These are phyloP conservation scores for Drosophila paucipuncta DNA, from an alignment of 2,888 invertebrate species.

Conservation along the genomic window DNA sequence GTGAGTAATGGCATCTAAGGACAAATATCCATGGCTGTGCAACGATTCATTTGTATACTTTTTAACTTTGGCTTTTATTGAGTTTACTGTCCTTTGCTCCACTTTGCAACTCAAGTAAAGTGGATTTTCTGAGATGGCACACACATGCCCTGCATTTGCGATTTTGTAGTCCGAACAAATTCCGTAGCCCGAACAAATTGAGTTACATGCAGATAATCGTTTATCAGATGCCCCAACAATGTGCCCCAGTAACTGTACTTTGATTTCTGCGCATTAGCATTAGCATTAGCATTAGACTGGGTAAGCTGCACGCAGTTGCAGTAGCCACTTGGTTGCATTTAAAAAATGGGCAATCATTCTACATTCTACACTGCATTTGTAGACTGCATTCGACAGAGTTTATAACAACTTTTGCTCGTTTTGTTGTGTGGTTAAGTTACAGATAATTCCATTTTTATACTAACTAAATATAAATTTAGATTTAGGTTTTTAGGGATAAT, in stretches of 20 bases:
- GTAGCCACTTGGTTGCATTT: not conserved
- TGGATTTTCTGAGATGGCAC: conserved; percentile 19
- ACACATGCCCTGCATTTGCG: conserved; percentile 45
- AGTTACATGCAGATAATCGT: conserved; percentile 78
- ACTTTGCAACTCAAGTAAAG: conserved; percentile 26
- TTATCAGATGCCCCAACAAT: conserved; percentile 60
- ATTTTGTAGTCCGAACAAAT: conserved; percentile 65
- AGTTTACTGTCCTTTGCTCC: conserved; percentile 35
- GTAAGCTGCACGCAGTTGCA: not conserved
- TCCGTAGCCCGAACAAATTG: conserved; percentile 67
- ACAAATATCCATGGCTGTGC: conserved; percentile 51
- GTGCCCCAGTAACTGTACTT: conserved; percentile 38
- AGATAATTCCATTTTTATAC: not conserved
- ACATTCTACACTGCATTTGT: not conserved
- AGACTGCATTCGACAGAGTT: not conserved
- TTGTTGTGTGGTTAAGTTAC: not conserved
- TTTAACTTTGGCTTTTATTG: conserved; percentile 35
- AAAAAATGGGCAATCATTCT: not conserved
- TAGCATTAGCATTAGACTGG: no score
- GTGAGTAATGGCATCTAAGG: conserved; percentile 71
- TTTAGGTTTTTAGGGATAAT: not conserved
- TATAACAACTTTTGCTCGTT: not conserved
- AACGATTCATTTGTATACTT: conserved; percentile 39
- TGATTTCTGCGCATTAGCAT: conserved; percentile 36
- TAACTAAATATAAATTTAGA: not conserved